phyloP scores from a whole-genome alignment of 2,797 vertebrate species.

The Chelidonichthys spinosus region DNA sequence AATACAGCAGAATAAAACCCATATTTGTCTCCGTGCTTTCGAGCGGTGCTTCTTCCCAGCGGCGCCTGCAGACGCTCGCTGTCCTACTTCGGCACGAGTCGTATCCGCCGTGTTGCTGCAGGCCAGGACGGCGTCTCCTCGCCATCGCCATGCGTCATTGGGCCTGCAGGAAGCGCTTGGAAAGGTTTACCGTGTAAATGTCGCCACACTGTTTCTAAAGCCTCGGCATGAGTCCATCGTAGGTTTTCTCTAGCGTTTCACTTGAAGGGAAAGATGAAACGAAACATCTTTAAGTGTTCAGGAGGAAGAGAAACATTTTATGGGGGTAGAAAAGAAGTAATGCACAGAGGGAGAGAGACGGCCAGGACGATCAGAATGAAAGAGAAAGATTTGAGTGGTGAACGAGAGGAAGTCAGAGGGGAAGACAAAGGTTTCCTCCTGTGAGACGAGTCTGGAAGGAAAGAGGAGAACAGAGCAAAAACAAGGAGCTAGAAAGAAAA shows the following conservation, averaged over 20 bases:
- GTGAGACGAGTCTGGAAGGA: slow-evolving; percentile 11
- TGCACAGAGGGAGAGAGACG: background rate
- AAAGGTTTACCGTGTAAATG: slow-evolving; percentile 39
- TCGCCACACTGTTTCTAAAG: slow-evolving; percentile 1
- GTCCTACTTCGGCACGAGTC: slow-evolving; percentile 50
- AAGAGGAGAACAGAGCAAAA: slow-evolving; percentile 5
- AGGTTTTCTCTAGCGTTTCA: background rate
- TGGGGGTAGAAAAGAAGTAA: background rate
- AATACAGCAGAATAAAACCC: background rate
- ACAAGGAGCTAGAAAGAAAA: slow-evolving; percentile 31
- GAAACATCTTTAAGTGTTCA: background rate
- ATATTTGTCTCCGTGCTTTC: slow-evolving; percentile 13
- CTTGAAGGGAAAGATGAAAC: background rate
- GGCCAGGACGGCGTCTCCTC: too few species aligned
- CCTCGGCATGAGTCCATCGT: background rate
- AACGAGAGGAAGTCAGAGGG: slow-evolving; percentile 23
- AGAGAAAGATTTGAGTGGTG: background rate
- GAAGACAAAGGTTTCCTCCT: slow-evolving; percentile 37
- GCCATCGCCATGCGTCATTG: too few species aligned
- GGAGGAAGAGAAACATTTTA: background rate
- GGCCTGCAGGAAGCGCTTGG: slow-evolving; percentile 29
- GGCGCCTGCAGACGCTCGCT: slow-evolving; percentile 40
- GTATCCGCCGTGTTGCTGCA: background rate
- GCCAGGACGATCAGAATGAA: background rate
- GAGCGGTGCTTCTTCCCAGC: background rate